Conservation (phyloP, 2,797 vertebrate species). For the Gymnothorax reevesii region DNA sequence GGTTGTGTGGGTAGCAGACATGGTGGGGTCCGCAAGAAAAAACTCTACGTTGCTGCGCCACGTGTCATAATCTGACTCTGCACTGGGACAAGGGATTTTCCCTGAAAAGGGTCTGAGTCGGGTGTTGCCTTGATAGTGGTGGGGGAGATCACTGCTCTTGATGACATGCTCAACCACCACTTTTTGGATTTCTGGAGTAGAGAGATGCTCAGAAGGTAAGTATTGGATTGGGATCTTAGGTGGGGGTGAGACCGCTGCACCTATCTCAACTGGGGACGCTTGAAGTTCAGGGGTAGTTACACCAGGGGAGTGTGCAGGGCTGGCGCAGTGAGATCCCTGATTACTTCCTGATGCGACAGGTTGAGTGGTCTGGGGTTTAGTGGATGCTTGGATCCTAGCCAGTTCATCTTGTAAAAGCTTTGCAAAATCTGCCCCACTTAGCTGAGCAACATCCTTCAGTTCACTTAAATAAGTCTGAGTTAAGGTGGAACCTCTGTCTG, state of each 20-base stretch:
- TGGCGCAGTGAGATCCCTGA: background rate
- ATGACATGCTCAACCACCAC: constrained; percentile 37
- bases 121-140: background rate
- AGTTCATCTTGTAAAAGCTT: constrained; percentile 25
- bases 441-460: constrained; percentile 18
- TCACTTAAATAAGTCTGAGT: constrained; percentile 20
- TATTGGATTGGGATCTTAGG: background rate
- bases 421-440: constrained; percentile 32
- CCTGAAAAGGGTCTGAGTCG: constrained; percentile 32
- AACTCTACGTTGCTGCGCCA: constrained; percentile 37
- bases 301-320: background rate
- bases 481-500: background rate
- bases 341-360: too few relatives aligned
- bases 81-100: background rate
- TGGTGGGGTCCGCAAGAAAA: background rate
- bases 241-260: background rate
- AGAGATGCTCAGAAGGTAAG: constrained; percentile 23
- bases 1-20: background rate
- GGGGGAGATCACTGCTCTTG: background rate
- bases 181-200: constrained; percentile 30
- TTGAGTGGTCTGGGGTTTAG: background rate
- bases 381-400: constrained; percentile 19
- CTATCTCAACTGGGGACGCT: too few relatives aligned
- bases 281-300: too few relatives aligned
- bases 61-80: constrained; percentile 34